A percentile compares a stretch with the other conserved stretches of the same genome.
Conservation (phyloP, 1,140 invertebrate genomes). For the Chlorops oryzae region DNA sequence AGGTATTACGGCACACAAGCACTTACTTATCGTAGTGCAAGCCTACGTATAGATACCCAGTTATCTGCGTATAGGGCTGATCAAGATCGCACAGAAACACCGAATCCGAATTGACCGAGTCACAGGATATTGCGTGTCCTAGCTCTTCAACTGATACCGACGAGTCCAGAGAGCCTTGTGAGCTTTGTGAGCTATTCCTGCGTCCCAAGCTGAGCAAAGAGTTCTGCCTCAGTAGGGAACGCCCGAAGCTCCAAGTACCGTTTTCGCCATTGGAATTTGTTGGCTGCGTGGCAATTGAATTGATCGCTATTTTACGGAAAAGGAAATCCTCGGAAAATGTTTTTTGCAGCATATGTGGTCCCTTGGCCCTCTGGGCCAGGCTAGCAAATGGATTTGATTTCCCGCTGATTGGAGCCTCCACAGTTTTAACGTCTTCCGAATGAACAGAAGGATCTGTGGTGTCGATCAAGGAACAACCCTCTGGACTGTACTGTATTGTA, state of each 20-base stretch:
- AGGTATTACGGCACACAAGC: too few relatives aligned
- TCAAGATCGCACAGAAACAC: constrained; percentile 66
- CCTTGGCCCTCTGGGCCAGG: constrained; percentile 34
- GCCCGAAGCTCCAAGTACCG: constrained; percentile 39
- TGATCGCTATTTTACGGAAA: constrained; percentile 31
- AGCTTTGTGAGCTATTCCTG: constrained; percentile 39
- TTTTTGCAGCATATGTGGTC: constrained; percentile 42
- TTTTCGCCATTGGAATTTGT: constrained; percentile 2
- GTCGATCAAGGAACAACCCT: too few relatives aligned
- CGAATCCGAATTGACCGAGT: constrained; percentile 76
- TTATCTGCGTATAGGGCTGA: constrained; percentile 57
- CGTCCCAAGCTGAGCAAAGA: constrained; percentile 34
- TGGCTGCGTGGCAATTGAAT: neutral
- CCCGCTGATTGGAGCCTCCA: too few relatives aligned
- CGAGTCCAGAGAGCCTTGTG: constrained; percentile 31
- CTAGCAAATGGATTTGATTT: constrained; percentile 38
- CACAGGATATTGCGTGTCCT: constrained; percentile 69
- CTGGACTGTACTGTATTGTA: too few relatives aligned
- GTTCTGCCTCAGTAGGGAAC: constrained; percentile 35
- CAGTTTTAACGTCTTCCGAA: too few relatives aligned
- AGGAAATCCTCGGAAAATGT: constrained; percentile 46
- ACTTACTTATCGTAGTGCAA: constrained; percentile 69
- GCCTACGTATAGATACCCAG: constrained; percentile 70
- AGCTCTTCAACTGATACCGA: constrained; percentile 33
- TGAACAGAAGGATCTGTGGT: too few relatives aligned